Evolutionary conservation across 2,888 invertebrate genomes (phyloP).

Genomic region (Pollenia angustigena): DNA sequence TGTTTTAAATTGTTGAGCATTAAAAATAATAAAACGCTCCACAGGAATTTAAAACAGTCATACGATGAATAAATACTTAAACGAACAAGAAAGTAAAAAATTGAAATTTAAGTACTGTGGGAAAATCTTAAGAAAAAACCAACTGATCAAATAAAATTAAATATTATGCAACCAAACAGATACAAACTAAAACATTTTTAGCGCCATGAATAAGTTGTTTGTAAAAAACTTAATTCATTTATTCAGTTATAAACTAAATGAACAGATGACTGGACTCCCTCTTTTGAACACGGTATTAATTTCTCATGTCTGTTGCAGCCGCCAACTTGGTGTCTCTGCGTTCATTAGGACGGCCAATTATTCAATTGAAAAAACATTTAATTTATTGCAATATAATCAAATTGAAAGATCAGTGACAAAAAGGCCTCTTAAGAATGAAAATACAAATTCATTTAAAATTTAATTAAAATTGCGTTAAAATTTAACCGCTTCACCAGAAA

Average conservation of each 20-base stretch:
- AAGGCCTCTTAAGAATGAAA: slow-evolving; percentile 70
- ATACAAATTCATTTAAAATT: slow-evolving; percentile 78
- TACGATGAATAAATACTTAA: slow-evolving; percentile 37
- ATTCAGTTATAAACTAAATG: not conserved
- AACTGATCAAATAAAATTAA: slow-evolving; percentile 41
- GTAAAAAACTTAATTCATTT: slow-evolving; percentile 1
- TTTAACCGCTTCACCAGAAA: slow-evolving; percentile 3
- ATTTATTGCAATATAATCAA: slow-evolving; percentile 82
- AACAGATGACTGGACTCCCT: slow-evolving; percentile 1
- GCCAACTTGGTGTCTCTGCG: slow-evolving; percentile 16
- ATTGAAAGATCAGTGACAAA: slow-evolving; percentile 80
- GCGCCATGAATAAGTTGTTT: slow-evolving; percentile 32
- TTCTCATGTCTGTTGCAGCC: slow-evolving; percentile 21
- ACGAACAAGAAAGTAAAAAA: slow-evolving; percentile 16
- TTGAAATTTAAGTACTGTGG: slow-evolving; percentile 65
- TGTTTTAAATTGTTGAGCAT: slow-evolving; percentile 47
- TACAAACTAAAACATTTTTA: slow-evolving; percentile 18
- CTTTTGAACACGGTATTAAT: slow-evolving; percentile 8
- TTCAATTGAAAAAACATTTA: slow-evolving; percentile 76
- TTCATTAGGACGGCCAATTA: slow-evolving; percentile 72
- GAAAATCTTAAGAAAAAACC: slow-evolving; percentile 46
- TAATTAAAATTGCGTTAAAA: slow-evolving; percentile 70
- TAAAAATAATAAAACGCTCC: not conserved
- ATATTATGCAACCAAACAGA: slow-evolving; percentile 61
- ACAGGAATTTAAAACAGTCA: slow-evolving; percentile 33